Evolutionary conservation across 1,140 invertebrate species (phyloP), one percentile per base, ranked within the genome.

Genomic region (Ditylenchus dipsaci): DNA sequence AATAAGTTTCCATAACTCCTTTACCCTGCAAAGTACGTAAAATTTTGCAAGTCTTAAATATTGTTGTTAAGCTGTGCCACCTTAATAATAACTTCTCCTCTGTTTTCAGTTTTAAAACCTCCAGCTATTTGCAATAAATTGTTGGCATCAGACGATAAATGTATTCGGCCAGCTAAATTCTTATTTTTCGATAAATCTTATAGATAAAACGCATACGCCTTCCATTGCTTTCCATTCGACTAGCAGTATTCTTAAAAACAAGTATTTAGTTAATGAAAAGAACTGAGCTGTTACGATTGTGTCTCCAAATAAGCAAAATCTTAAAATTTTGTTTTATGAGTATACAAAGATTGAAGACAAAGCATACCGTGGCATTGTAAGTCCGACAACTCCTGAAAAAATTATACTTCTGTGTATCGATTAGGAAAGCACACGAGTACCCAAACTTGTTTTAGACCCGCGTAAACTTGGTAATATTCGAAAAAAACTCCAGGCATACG

Each of bases 291-390:
- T 38, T 38, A 38, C 33, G 11, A 95, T 91, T 0, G 92, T 86
- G 69, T 87, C 87, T 1, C 87, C 88, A 75, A 89, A 89, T 17
- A 89, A 83, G 74, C 88, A 89, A 84, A 92, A 93, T 47, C 49
- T 53, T 5, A 53, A 17, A 3, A 21, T 3, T 17, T 53, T 3
- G 8, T 26, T 53, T 53, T 3, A 53, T 17, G 3, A 21, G 23
- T 21, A 7, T 53, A 21, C 3, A 1, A 53, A 53, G n/a, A n/a
- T n/a, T n/a, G n/a, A 53, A 7, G 15, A 53, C 3, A 21, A 53
- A 53, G 23, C 3, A 8, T 92, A 93, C 45, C 91, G 84, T 1
- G 91, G 91, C 91, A 92, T 92, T 17, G 90, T 91, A 27, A 91
- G 84, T 1, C 90, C 91, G 0, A 92, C 90, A 0, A 92, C 90